phyloP scores from a whole-genome alignment of 2,797 vertebrate genomes.

The Phylloscopus collybita region DNA sequence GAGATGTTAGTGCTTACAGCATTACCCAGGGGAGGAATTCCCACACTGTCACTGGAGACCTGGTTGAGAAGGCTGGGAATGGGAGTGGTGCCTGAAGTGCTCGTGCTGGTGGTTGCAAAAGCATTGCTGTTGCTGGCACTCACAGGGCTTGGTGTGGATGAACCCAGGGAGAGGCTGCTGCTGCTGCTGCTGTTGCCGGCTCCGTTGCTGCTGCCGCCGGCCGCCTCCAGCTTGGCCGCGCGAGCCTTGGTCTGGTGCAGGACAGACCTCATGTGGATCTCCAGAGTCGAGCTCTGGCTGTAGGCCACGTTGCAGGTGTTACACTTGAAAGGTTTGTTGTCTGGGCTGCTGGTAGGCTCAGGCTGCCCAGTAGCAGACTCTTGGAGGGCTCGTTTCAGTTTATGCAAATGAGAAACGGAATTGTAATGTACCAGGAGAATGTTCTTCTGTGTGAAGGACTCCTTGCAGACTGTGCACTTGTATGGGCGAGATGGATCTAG shows the following conservation, averaged over 20 bases:
- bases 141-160: slow-evolving; percentile 88
- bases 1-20: slow-evolving; percentile 72
- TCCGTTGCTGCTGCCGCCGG: slow-evolving; percentile 76
- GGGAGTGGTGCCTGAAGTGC: slow-evolving; percentile 79
- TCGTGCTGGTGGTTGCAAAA: slow-evolving; percentile 82
- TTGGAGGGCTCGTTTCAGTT: slow-evolving; percentile 97
- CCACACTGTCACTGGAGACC: slow-evolving; percentile 76
- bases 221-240: slow-evolving; percentile 96
- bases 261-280: slow-evolving; percentile 99
- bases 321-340: slow-evolving; percentile 99
- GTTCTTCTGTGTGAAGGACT: slow-evolving; percentile 99
- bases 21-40: slow-evolving; percentile 79
- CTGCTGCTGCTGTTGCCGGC: slow-evolving; percentile 67
- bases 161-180: slow-evolving; percentile 80
- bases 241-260: slow-evolving; percentile 98
- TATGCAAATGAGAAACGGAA: slow-evolving; percentile 98
- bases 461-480: slow-evolving; percentile 99
- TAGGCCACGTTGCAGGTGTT: slow-evolving; percentile 98
- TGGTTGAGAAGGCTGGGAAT: slow-evolving; percentile 83
- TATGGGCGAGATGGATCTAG: slow-evolving; percentile 98
- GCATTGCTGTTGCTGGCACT: slow-evolving; percentile 82
- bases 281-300: slow-evolving; percentile 98
- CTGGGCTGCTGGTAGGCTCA: slow-evolving; percentile 96
- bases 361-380: slow-evolving; percentile 95
- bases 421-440: slow-evolving; percentile 99